Evolutionary conservation across 1,140 invertebrate species (phyloP).

Genomic region (Phocides pigmalion): DNA sequence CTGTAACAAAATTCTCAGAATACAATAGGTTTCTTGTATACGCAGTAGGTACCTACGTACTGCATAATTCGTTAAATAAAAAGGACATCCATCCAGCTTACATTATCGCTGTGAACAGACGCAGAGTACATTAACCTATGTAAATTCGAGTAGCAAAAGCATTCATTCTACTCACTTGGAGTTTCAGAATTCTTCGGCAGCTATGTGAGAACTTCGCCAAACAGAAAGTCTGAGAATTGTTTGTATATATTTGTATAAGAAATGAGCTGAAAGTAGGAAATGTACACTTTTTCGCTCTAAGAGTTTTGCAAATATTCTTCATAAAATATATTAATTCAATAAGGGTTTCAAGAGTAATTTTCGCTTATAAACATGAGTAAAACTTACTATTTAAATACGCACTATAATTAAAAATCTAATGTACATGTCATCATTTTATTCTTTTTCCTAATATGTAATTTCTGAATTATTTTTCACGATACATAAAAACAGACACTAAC

Average conservation of each 20-base stretch:
- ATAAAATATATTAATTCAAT: background rate
- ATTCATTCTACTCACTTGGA: conserved; percentile 59
- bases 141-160: conserved; percentile 57
- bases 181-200: conserved; percentile 62
- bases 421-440: no score
- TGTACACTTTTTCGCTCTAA: conserved; percentile 46
- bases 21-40: conserved; percentile 7
- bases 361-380: no score
- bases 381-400: no score
- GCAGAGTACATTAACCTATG: conserved; percentile 57
- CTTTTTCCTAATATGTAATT: no score
- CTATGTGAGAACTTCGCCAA: conserved; percentile 65
- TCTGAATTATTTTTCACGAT: no score
- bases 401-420: no score
- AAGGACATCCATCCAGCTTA: conserved; percentile 36
- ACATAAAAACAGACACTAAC: no score
- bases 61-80: conserved; percentile 27
- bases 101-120: conserved; percentile 43
- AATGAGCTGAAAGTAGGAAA: conserved; percentile 60
- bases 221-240: conserved; percentile 57
- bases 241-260: conserved; percentile 72
- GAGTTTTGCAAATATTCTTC: background rate
- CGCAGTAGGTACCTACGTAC: background rate
- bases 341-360: no score
- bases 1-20: conserved; percentile 20